A percentile compares a stretch with the other conserved stretches of the same genome.
Evolutionary conservation across 2,113 vertebrate genomes (phyloP).

Genomic region (Gambusia holbrooki): DNA sequence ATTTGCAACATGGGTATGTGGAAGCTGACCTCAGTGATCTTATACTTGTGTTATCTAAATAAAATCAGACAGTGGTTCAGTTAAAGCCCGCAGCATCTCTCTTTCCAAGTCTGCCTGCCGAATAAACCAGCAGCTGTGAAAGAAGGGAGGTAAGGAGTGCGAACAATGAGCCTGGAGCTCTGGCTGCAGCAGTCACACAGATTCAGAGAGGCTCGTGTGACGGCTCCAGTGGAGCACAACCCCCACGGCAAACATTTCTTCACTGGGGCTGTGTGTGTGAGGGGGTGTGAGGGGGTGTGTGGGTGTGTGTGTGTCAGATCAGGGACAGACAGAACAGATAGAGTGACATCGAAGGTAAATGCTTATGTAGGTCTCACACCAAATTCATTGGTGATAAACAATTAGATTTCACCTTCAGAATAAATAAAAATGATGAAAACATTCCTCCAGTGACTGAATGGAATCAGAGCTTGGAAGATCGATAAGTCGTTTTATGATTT

Average conservation of each 20-base stretch:
- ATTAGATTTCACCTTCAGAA: constrained; percentile 69
- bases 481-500: not conserved
- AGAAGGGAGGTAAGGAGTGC: constrained; percentile 44
- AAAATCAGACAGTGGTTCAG: constrained; percentile 17
- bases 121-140: constrained; percentile 18
- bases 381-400: constrained; percentile 53
- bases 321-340: constrained; percentile 38
- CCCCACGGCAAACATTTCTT: constrained; percentile 41
- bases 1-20: not conserved
- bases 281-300: not conserved
- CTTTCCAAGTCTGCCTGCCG: constrained; percentile 17
- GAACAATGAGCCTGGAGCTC: constrained; percentile 62
- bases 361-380: constrained; percentile 37
- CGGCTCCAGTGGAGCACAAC: constrained; percentile 40
- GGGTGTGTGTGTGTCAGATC: constrained; percentile 5
- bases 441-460: constrained; percentile 5
- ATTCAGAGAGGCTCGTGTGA: constrained; percentile 65
- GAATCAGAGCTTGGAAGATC: constrained; percentile 15
- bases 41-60: constrained; percentile 5
- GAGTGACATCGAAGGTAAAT: constrained; percentile 47
- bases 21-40: not conserved
- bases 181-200: constrained; percentile 72
- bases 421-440: constrained; percentile 25
- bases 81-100: constrained; percentile 6
- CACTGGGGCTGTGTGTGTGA: constrained; percentile 5